A percentile compares a stretch with the other conserved stretches of the same genome.
These are phyloP conservation scores for Dicranocentrus wangi DNA, from an alignment of 2,888 invertebrate species.

Conservation along the genomic window DNA sequence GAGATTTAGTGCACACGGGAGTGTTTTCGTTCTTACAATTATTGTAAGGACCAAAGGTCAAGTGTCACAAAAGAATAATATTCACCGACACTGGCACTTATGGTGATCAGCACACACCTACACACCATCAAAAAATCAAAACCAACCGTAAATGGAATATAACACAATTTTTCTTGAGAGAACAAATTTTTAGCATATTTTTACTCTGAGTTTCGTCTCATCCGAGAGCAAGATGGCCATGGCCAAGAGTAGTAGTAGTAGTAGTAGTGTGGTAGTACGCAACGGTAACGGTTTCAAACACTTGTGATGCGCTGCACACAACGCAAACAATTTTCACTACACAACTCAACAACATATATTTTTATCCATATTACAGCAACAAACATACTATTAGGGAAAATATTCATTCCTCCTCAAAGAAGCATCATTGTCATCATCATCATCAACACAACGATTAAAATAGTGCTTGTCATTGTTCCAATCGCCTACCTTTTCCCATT, in stretches of 20 bases:
- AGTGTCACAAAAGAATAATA: slow-evolving; percentile 27
- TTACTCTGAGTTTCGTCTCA: slow-evolving; percentile 23
- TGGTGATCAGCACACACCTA: slow-evolving; percentile 27
- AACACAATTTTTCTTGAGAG: not conserved
- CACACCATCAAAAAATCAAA: not conserved
- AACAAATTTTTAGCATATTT: not conserved
- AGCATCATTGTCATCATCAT: slow-evolving; percentile 5
- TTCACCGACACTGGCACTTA: slow-evolving; percentile 49
- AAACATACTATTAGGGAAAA: slow-evolving; percentile 19
- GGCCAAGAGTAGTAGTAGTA: slow-evolving; percentile 33
- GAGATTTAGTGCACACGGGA: no score
- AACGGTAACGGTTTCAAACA: slow-evolving; percentile 10
- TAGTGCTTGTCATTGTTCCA: not conserved
- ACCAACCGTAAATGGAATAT: not conserved
- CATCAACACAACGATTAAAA: slow-evolving; percentile 8
- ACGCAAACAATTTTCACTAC: slow-evolving; percentile 49
- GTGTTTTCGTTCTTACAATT: no score
- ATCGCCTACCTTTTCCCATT: slow-evolving; percentile 87
- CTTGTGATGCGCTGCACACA: slow-evolving; percentile 53
- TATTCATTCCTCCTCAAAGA: not conserved
- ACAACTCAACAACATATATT: not conserved
- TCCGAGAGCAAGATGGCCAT: slow-evolving; percentile 43
- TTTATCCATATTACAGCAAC: not conserved
- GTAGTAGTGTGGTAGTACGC: slow-evolving; percentile 17
- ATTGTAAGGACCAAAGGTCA: no score